These are phyloP conservation scores for Eclectus roratus DNA, from an alignment of 2,113 vertebrate genomes.

Conservation along the genomic window DNA sequence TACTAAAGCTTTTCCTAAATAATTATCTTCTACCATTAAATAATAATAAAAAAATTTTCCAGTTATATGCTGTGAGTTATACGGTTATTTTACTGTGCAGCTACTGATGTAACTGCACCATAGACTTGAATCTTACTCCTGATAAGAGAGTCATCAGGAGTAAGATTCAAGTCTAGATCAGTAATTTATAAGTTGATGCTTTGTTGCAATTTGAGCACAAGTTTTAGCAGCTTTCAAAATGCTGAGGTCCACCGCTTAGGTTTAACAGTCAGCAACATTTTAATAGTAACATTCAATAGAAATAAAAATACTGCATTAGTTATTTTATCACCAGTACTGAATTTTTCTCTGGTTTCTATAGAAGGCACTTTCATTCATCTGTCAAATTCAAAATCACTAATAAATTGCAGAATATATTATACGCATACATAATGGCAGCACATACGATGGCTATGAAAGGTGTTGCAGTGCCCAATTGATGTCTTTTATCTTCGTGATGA, in stretches of 20 bases:
- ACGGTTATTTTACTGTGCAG: neutral
- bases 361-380: neutral
- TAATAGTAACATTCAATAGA: neutral
- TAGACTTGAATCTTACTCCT: neutral
- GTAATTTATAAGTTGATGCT: neutral
- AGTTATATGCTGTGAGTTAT: neutral
- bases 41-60: neutral
- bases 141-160: neutral
- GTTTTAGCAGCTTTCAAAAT: neutral
- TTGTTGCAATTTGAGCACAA: neutral
- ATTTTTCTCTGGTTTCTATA: neutral
- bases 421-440: neutral
- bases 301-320: neutral
- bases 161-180: neutral
- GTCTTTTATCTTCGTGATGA: neutral
- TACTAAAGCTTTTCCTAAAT: neutral
- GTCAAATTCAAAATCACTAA: neutral
- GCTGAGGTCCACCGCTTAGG: neutral
- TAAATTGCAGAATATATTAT: neutral
- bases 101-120: neutral
- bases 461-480: neutral
- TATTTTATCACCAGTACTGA: neutral
- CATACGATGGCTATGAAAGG: neutral
- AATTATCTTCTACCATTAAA: neutral
- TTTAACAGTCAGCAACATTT: neutral